Conservation (phyloP, 2,113 vertebrate species). For the Cheilinus undulatus region DNA sequence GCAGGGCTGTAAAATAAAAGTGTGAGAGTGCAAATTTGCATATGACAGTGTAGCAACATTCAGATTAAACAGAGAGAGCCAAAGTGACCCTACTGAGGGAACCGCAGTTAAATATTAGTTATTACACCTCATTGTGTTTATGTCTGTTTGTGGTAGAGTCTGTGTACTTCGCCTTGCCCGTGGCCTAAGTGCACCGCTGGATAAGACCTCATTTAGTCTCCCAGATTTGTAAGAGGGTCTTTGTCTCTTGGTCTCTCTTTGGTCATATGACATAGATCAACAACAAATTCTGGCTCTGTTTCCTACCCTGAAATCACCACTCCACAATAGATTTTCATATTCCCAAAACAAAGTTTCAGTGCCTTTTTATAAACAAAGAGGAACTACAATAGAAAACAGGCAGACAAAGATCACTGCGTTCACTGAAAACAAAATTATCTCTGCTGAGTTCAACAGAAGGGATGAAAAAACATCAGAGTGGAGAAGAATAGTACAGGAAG, state of each 20-base stretch:
- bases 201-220: conserved; percentile 54
- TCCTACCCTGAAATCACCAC: conserved; percentile 56
- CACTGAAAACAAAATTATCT: neutral
- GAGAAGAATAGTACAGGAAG: conserved; percentile 49
- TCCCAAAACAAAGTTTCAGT: conserved; percentile 12
- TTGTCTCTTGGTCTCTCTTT: conserved; percentile 61
- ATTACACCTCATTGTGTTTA: conserved; percentile 15
- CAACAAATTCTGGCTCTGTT: conserved; percentile 56
- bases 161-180: conserved; percentile 19
- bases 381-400: conserved; percentile 3
- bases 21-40: too few relatives aligned
- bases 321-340: conserved; percentile 39
- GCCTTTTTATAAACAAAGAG: conserved; percentile 10
- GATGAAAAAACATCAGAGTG: neutral
- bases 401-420: neutral
- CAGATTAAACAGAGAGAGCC: too few relatives aligned
- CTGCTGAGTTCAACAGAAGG: neutral
- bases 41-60: too few relatives aligned
- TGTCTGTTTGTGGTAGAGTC: conserved; percentile 11
- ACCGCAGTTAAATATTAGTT: neutral
- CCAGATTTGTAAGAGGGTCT: conserved; percentile 66
- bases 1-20: neutral
- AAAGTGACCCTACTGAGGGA: too few relatives aligned
- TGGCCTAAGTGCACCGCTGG: conserved; percentile 17
- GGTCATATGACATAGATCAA: conserved; percentile 75